Percentiles rank a stretch among this genome's conserved stretches.
Conservation (phyloP, 2,113 vertebrate genomes). For the Pollachius pollachius region DNA sequence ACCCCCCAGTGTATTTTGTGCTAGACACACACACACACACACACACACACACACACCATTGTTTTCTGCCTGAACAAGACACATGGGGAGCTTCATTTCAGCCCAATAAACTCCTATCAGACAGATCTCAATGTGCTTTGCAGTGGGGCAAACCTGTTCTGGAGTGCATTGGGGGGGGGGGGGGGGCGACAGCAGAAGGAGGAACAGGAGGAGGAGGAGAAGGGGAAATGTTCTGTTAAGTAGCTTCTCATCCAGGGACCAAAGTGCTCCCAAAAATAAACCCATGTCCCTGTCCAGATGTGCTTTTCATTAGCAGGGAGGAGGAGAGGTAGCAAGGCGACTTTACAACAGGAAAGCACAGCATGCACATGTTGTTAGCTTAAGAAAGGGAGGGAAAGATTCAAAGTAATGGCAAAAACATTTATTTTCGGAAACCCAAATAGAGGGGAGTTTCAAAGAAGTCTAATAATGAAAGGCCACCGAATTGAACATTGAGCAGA, state of each 20-base stretch:
- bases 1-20: conserved; percentile 46
- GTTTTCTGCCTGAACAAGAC: conserved; percentile 47
- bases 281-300: conserved; percentile 44
- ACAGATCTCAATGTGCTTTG: conserved; percentile 26
- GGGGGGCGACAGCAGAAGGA: conserved; percentile 29
- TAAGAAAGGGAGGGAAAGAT: not conserved
- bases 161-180: conserved; percentile 55
- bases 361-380: not conserved
- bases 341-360: not conserved
- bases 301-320: conserved; percentile 39
- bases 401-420: not conserved
- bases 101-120: conserved; percentile 2
- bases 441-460: not conserved
- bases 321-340: not conserved
- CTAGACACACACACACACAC: conserved; percentile 12
- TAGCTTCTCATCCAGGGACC: conserved; percentile 54
- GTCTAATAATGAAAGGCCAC: not conserved
- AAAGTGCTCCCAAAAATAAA: conserved; percentile 67
- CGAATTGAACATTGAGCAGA: too few species aligned
- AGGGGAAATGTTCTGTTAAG: conserved; percentile 42
- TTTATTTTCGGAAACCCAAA: not conserved
- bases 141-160: conserved; percentile 58
- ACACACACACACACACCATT: conserved; percentile 28
- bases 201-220: conserved; percentile 31
- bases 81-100: conserved; percentile 37